Evolutionary conservation across 1,140 invertebrate genomes (phyloP), one percentile per base, ranked within the genome.

Genomic region (Hycleus cichorii): DNA sequence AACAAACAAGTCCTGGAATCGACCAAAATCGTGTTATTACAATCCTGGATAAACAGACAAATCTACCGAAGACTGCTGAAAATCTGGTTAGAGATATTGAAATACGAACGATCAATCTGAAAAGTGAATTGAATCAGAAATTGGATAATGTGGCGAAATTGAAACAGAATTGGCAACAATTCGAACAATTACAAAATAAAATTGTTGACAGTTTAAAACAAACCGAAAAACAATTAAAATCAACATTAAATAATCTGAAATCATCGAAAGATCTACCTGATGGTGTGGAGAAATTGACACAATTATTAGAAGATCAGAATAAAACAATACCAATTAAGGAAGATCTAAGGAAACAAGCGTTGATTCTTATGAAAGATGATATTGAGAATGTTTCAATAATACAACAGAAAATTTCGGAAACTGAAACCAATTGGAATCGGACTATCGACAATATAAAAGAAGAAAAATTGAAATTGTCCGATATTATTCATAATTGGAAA

Each of bases 351-450:
- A 80, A 83, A 64, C 83, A 91, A 76, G 90, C 88, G 1, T 76
- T 85, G 12, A 77, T 84, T 49, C 72, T 93, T 39, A 87, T 92
- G 79, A 84, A 87, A 64, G 85, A 89, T 74, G 90, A 93, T 74
- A 84, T 89, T 60, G 81, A 82, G 26, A 88, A 87, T 62, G 85
- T 87, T 71, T 83, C 85, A 3, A 82, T 83, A 3, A 85, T 93
- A 54, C 90, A 93, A 73, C 87, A 87, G 56, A 83, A 84, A 39
- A 68, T 93, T 0, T 80, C 87, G 2, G 80, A 84, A 0, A 80
- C 89, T 39, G 89, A 93, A 62, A 81, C 83, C 27, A 85, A 86
- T 56, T 93, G 87, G 81, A 89, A 91, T 66, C 86, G 86, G 66
- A 74, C 91, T 0, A 84, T 86, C 53, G 83, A 88, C 49, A 72